Evolutionary conservation across 2,113 vertebrate genomes (phyloP).

Genomic region (Platanista minor): DNA sequence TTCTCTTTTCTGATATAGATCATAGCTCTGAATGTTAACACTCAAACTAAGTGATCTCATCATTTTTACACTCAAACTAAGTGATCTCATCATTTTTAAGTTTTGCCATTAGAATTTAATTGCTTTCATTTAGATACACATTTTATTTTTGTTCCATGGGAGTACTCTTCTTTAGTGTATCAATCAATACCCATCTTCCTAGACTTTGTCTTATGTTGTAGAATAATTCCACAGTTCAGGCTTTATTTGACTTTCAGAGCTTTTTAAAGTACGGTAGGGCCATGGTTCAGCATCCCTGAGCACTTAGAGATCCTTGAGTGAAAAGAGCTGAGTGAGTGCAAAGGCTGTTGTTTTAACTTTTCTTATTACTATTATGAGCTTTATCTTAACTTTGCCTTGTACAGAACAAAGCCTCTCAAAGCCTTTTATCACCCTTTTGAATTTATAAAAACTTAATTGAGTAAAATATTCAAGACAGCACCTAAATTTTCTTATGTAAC

Average conservation of each 20-base stretch:
- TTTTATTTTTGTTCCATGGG: neutral
- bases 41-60: neutral
- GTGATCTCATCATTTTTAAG: neutral
- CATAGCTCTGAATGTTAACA: neutral
- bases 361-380: neutral
- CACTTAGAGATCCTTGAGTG: neutral
- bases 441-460: neutral
- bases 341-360: neutral
- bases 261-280: neutral
- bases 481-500: neutral
- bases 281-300: neutral
- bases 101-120: neutral
- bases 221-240: neutral
- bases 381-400: neutral
- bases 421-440: neutral
- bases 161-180: neutral
- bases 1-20: slow-evolving; percentile 8
- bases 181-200: neutral
- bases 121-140: neutral
- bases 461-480: neutral
- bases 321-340: neutral
- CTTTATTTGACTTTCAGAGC: neutral
- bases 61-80: neutral
- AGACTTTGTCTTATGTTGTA: neutral
- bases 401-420: neutral